A percentile compares a stretch with the other conserved stretches of the same genome.
Conservation (phyloP, 1,140 invertebrate species). For the Orchesella cincta region DNA sequence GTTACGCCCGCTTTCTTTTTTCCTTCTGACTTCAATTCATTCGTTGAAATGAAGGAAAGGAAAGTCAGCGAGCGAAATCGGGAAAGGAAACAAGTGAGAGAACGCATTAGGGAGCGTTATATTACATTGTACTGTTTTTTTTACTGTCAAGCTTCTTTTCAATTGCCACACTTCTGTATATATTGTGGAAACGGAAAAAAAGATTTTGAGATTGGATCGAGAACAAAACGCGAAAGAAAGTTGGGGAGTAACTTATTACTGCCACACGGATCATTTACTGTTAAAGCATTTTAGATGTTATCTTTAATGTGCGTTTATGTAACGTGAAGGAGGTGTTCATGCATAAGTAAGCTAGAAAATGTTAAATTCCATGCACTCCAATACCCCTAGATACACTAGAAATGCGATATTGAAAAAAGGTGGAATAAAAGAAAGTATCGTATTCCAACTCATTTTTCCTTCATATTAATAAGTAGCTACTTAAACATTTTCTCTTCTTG, state of each 20-base stretch:
- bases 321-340: neutral
- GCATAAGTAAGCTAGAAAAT: neutral
- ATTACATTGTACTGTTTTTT: slow-evolving; percentile 12
- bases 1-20: neutral
- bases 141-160: neutral
- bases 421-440: too few relatives aligned
- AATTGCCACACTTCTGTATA: neutral
- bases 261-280: slow-evolving; percentile 4
- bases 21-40: neutral
- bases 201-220: slow-evolving; percentile 18
- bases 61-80: neutral
- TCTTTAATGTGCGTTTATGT: neutral
- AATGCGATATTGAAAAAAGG: too few relatives aligned
- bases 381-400: too few relatives aligned
- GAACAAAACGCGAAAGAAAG: neutral
- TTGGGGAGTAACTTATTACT: slow-evolving; percentile 17
- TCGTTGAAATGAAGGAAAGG: neutral
- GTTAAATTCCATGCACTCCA: too few relatives aligned
- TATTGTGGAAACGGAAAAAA: neutral
- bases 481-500: too few relatives aligned
- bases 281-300: neutral
- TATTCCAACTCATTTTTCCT: too few relatives aligned
- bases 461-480: too few relatives aligned
- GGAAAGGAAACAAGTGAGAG: neutral
- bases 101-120: neutral